Conservation (phyloP, 2,888 invertebrate genomes). For the Phengaris alcon region DNA sequence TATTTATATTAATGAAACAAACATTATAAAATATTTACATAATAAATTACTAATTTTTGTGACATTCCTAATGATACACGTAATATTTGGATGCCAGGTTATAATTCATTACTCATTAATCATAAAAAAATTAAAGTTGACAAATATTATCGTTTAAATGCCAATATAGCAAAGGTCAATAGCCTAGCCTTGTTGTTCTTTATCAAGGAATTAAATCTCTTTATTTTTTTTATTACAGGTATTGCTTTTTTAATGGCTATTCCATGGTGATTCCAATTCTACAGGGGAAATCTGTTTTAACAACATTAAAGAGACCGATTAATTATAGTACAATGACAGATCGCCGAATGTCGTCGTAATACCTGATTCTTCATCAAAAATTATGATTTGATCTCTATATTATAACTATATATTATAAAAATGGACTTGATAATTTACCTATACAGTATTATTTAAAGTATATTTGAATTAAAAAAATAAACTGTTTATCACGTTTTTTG, state of each 20-base stretch:
- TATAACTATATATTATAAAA: too few relatives aligned
- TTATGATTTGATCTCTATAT: too few relatives aligned
- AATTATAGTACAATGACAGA: too few relatives aligned
- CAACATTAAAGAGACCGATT: too few relatives aligned
- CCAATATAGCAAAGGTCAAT: constrained; percentile 6
- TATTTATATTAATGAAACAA: background rate
- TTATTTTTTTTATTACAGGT: background rate
- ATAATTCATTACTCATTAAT: constrained; percentile 6
- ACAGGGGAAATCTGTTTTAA: too few relatives aligned
- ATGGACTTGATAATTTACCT: too few relatives aligned
- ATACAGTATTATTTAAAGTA: background rate
- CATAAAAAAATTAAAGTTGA: constrained; percentile 5
- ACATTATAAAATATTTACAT: background rate
- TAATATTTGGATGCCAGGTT: background rate
- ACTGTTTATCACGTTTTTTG: background rate
- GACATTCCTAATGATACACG: constrained; percentile 1
- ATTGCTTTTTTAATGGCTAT: background rate
- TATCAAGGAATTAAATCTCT: constrained; percentile 3
- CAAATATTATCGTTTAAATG: constrained; percentile 15
- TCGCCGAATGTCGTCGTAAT: too few relatives aligned
- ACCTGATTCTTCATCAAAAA: too few relatives aligned
- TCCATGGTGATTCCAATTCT: background rate
- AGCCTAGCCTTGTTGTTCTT: background rate
- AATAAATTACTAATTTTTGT: background rate
- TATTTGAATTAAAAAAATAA: background rate